Evolutionary conservation across 2,797 vertebrate species (phyloP).

Genomic region (Nyctibius grandis): DNA sequence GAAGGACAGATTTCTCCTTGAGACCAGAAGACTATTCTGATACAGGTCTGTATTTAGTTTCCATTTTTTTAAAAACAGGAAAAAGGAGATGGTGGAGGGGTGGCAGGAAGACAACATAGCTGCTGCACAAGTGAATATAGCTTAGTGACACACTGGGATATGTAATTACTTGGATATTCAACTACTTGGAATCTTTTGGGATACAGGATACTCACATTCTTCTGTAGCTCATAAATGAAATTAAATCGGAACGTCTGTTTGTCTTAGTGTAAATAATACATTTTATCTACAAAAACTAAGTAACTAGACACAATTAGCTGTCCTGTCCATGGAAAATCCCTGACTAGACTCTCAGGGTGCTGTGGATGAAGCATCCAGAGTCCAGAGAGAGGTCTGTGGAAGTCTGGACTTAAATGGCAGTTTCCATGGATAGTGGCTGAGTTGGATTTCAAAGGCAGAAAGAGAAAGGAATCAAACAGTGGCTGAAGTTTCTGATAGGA

Average conservation of each 20-base stretch:
- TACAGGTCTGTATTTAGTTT: not conserved
- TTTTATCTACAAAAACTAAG: not conserved
- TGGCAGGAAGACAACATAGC: not conserved
- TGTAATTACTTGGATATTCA: not conserved
- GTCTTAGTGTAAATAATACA: not conserved
- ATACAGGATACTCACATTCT: not conserved
- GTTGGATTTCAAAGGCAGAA: not conserved
- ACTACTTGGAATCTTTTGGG: not conserved
- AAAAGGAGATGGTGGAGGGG: not conserved
- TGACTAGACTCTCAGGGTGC: not conserved
- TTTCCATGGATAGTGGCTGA: not conserved
- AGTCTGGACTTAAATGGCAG: not conserved
- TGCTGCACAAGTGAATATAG: not conserved
- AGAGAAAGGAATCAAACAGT: not conserved
- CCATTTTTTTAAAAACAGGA: not conserved
- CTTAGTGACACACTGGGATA: not conserved
- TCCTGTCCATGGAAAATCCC: not conserved
- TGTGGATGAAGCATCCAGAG: not conserved
- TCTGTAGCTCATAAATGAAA: not conserved
- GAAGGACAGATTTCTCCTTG: not conserved
- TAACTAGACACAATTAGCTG: not conserved
- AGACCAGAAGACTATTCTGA: not conserved
- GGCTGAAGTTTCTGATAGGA: not conserved
- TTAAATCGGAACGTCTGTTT: not conserved
- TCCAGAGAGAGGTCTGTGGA: not conserved